Percentiles rank a stretch among this genome's conserved stretches.
phyloP scores from a whole-genome alignment of 1,140 invertebrate genomes.

The Euwallacea similis region DNA sequence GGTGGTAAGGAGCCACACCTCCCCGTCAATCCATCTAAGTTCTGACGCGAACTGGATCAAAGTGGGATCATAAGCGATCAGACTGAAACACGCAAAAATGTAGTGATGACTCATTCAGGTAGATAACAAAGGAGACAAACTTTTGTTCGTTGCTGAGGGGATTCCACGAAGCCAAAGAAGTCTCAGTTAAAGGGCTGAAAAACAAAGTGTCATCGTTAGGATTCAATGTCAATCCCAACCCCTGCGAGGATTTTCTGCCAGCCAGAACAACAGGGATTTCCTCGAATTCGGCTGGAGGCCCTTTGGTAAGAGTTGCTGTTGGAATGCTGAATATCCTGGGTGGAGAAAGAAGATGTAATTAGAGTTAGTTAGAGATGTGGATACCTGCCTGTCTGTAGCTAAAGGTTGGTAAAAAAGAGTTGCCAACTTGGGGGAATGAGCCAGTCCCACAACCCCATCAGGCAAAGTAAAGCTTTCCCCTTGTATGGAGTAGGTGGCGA shows the following conservation, averaged over 20 bases:
- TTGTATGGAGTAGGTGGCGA: slow-evolving; percentile 66
- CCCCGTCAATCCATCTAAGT: slow-evolving; percentile 66
- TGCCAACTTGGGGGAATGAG: slow-evolving; percentile 67
- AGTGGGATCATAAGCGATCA: slow-evolving; percentile 69
- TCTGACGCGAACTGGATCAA: slow-evolving; percentile 75
- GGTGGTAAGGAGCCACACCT: slow-evolving; percentile 70
- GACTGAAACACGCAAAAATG: slow-evolving; percentile 54
- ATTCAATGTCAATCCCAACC: slow-evolving; percentile 70
- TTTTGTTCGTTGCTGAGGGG: slow-evolving; percentile 67
- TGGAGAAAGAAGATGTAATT: neutral
- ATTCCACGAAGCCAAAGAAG: slow-evolving; percentile 75
- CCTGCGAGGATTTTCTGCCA: slow-evolving; percentile 80
- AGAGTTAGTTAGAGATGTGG: slow-evolving; percentile 36
- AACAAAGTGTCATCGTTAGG: slow-evolving; percentile 68
- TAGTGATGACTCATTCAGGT: neutral
- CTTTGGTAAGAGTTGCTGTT: slow-evolving; percentile 68
- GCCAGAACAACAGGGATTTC: slow-evolving; percentile 73
- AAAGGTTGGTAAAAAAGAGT: slow-evolving; percentile 78
- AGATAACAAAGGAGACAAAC: slow-evolving; percentile 48
- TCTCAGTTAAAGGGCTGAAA: slow-evolving; percentile 76
- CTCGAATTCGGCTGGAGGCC: slow-evolving; percentile 67
- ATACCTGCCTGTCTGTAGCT: slow-evolving; percentile 67
- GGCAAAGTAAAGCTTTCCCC: slow-evolving; percentile 71
- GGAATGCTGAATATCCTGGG: slow-evolving; percentile 72
- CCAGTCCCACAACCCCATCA: slow-evolving; percentile 79